A percentile compares a stretch with the other conserved stretches of the same genome.
Conservation (phyloP, 2,888 invertebrate species). For the Geotrupes spiniger region DNA sequence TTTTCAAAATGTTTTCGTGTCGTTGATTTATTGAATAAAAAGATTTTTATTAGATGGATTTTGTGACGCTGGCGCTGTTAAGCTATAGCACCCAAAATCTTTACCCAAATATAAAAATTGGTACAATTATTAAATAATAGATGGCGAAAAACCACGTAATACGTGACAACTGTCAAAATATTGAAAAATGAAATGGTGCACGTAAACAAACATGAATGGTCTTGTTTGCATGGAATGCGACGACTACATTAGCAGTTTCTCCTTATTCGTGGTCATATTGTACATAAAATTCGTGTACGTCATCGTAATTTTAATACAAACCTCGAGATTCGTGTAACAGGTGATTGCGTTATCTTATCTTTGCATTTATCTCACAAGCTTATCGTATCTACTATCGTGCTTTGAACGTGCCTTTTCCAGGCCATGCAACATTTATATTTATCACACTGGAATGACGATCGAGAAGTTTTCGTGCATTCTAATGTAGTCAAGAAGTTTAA, state of each 20-base stretch:
- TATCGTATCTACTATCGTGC: background rate
- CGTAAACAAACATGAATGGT: constrained; percentile 9
- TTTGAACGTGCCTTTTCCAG: background rate
- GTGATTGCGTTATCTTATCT: constrained; percentile 13
- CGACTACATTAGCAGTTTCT: constrained; percentile 14
- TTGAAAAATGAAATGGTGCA: too few relatives aligned
- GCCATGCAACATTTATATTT: constrained; percentile 15
- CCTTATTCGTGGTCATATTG: constrained; percentile 14
- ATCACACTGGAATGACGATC: constrained; percentile 13
- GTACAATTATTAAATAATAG: too few relatives aligned
- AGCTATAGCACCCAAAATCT: too few relatives aligned
- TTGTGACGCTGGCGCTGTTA: too few relatives aligned
- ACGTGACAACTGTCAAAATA: too few relatives aligned
- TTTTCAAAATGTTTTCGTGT: too few relatives aligned
- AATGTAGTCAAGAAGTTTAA: constrained; percentile 10
- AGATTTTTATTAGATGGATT: too few relatives aligned
- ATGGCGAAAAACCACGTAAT: constrained; percentile 4
- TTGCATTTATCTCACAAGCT: background rate
- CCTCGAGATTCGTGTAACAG: constrained; percentile 10
- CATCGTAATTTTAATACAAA: constrained; percentile 12
- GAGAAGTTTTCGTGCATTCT: constrained; percentile 11
- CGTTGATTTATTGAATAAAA: too few relatives aligned
- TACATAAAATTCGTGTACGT: constrained; percentile 14
- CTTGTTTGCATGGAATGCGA: constrained; percentile 14
- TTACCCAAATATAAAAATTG: too few relatives aligned